A percentile compares a stretch with the other conserved stretches of the same genome.
Evolutionary conservation across 53 echinoderm and acorn worm species (phyloP).

Genomic region (Stichopus horrens): DNA sequence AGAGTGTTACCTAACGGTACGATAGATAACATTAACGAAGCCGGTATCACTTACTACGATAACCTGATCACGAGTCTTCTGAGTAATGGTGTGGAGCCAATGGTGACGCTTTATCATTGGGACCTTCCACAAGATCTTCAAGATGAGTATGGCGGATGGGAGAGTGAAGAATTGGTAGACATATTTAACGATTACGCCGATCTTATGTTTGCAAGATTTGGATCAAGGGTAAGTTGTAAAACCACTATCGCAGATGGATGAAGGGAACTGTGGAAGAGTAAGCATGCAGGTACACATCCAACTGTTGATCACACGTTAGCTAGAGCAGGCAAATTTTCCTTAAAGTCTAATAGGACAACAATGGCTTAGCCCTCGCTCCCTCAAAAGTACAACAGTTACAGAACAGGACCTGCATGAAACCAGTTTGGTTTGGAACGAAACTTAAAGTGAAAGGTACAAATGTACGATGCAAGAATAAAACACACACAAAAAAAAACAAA

Average conservation of each 20-base stretch:
- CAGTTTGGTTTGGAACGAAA: too few relatives aligned
- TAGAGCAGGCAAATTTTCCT: background rate
- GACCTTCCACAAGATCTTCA: slow-evolving; percentile 76
- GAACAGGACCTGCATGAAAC: too few relatives aligned
- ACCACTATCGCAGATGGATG: slow-evolving; percentile 46
- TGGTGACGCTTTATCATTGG: slow-evolving; percentile 89
- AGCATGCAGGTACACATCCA: slow-evolving; percentile 2
- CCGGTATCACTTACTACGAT: slow-evolving; percentile 67
- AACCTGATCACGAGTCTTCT: slow-evolving; percentile 66
- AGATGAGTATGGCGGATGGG: slow-evolving; percentile 77
- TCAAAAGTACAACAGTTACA: too few relatives aligned
- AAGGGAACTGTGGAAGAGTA: slow-evolving; percentile 62
- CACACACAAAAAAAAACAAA: too few relatives aligned
- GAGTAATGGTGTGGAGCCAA: slow-evolving; percentile 69
- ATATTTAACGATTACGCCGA: slow-evolving; percentile 90
- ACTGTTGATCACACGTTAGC: background rate
- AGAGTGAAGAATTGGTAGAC: slow-evolving; percentile 70
- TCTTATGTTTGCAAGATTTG: slow-evolving; percentile 61
- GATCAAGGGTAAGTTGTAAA: slow-evolving; percentile 37
- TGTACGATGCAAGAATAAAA: too few relatives aligned
- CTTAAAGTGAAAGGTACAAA: too few relatives aligned
- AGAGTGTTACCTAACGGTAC: slow-evolving; percentile 62
- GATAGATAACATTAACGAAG: slow-evolving; percentile 49
- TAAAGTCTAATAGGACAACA: background rate
- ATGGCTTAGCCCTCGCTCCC: background rate